These are phyloP conservation scores for Olivierus martensii DNA, from an alignment of 1,140 invertebrate genomes.

Conservation along the genomic window DNA sequence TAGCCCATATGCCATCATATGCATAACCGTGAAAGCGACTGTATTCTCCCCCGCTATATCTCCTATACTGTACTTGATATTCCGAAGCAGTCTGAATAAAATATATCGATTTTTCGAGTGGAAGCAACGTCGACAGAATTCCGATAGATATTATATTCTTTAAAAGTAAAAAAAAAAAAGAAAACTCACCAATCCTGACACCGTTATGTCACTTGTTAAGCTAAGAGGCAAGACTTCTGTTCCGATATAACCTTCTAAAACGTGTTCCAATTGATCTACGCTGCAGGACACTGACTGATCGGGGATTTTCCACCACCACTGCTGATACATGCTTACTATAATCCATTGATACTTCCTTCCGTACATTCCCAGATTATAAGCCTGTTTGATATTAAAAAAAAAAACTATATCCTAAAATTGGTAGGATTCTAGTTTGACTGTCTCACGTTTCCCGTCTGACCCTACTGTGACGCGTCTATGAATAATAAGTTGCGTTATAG, in stretches of 20 bases:
- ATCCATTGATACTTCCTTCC: slow-evolving; percentile 94
- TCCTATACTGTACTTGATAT: slow-evolving; percentile 71
- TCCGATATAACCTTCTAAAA: slow-evolving; percentile 78
- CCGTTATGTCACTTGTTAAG: slow-evolving; percentile 58
- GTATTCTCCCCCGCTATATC: slow-evolving; percentile 59
- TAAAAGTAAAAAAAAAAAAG: neutral
- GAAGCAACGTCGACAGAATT: neutral
- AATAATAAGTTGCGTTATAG: too few species aligned
- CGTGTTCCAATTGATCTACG: slow-evolving; percentile 54
- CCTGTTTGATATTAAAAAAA: slow-evolving; percentile 37
- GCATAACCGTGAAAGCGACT: slow-evolving; percentile 93
- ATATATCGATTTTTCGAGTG: neutral
- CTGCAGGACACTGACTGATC: slow-evolving; percentile 47
- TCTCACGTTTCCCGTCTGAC: too few species aligned
- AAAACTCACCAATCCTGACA: slow-evolving; percentile 73
- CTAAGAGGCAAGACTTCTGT: slow-evolving; percentile 65
- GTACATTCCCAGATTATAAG: slow-evolving; percentile 47
- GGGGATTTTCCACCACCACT: slow-evolving; percentile 54
- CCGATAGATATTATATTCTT: too few species aligned
- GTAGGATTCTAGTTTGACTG: too few species aligned
- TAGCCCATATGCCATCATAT: slow-evolving; percentile 94
- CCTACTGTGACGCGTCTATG: too few species aligned
- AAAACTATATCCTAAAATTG: neutral
- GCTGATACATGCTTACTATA: slow-evolving; percentile 66
- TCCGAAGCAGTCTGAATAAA: slow-evolving; percentile 64